These are phyloP conservation scores for Epistrophe eligans DNA, from an alignment of 2,888 invertebrate species.

Conservation along the genomic window DNA sequence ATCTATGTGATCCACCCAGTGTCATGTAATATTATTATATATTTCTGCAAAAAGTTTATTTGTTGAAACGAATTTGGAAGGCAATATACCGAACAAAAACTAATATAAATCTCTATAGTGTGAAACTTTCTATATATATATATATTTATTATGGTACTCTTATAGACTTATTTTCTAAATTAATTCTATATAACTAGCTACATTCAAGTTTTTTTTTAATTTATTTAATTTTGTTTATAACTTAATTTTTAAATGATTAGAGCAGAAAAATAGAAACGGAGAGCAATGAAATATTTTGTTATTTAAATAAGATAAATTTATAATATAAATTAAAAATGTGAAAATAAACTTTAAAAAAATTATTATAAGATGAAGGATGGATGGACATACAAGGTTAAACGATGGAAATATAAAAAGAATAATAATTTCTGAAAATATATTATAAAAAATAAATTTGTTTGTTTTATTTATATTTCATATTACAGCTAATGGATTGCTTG, in stretches of 20 bases:
- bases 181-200: conserved; percentile 64
- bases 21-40: conserved; percentile 49
- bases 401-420: conserved; percentile 68
- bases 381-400: conserved; percentile 69
- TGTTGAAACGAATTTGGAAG: conserved; percentile 61
- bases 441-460: conserved; percentile 23
- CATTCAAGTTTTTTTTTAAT: conserved; percentile 27
- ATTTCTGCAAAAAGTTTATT: conserved; percentile 50
- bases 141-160: conserved; percentile 30
- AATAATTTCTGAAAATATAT: conserved; percentile 74
- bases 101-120: conserved; percentile 29
- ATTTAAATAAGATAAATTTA: conserved; percentile 68
- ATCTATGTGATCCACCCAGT: conserved; percentile 61
- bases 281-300: conserved; percentile 71
- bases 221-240: conserved; percentile 37
- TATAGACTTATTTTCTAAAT: conserved; percentile 61
- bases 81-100: conserved; percentile 38
- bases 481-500: too few species aligned
- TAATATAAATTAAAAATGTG: conserved; percentile 54
- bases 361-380: conserved; percentile 58
- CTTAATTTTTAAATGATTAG: conserved; percentile 57
- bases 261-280: conserved; percentile 46
- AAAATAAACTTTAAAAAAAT: conserved; percentile 48
- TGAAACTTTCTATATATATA: conserved; percentile 39
- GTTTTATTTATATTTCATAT: conserved; percentile 6